phyloP scores from a whole-genome alignment of 2,113 vertebrate genomes.

The Pseudopodoces humilis region DNA sequence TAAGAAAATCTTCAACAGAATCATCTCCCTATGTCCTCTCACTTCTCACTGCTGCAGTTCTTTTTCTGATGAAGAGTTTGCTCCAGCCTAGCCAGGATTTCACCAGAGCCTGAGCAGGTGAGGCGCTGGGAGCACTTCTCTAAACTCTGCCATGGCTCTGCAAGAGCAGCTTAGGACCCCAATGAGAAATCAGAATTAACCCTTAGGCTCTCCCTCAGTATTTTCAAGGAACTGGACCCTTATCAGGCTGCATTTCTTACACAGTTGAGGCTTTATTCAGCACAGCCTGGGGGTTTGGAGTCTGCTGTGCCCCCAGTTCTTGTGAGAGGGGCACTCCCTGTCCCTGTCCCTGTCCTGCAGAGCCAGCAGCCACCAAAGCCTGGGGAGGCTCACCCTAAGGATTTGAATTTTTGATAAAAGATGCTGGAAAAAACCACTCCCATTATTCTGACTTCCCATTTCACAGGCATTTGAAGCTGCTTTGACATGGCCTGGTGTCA shows the following conservation, averaged over 20 bases:
- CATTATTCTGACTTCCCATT: background rate
- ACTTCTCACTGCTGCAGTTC: background rate
- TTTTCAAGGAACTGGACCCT: background rate
- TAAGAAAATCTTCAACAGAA: background rate
- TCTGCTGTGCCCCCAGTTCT: background rate
- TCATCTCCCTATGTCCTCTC: background rate
- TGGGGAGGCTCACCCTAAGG: background rate
- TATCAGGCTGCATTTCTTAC: accelerated
- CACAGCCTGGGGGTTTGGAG: background rate
- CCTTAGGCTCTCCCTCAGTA: background rate
- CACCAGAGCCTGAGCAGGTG: background rate
- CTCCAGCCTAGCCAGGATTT: accelerated
- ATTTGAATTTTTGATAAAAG: background rate
- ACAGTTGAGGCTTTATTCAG: background rate
- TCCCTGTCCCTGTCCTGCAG: background rate
- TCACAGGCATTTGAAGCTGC: background rate
- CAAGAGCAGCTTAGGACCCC: background rate
- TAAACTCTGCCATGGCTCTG: background rate
- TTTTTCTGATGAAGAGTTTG: background rate
- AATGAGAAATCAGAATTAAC: background rate
- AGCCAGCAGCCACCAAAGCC: background rate
- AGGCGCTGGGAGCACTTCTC: background rate
- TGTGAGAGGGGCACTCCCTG: too few relatives aligned
- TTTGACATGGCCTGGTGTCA: background rate
- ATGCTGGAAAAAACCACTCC: background rate